These are phyloP conservation scores for Hyles vespertilio DNA, from an alignment of 1,140 invertebrate genomes.

Conservation along the genomic window DNA sequence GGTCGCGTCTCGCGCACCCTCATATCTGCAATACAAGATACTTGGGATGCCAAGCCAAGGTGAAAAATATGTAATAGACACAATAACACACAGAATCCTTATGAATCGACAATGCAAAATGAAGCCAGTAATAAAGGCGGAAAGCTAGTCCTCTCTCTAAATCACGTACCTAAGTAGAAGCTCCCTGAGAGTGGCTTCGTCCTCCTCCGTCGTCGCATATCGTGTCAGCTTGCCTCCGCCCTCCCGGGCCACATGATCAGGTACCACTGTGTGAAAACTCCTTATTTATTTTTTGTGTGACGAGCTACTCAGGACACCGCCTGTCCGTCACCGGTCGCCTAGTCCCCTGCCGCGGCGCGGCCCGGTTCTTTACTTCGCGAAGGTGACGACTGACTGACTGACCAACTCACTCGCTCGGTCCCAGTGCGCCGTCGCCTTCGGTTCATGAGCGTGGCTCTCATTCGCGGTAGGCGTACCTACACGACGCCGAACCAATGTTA, in stretches of 20 bases:
- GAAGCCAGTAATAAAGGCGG: slow-evolving; percentile 63
- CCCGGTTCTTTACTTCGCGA: too few relatives aligned
- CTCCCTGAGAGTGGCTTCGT: slow-evolving; percentile 90
- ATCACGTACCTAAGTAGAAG: slow-evolving; percentile 87
- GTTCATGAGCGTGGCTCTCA: slow-evolving; percentile 15
- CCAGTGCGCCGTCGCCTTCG: background rate
- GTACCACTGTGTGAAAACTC: slow-evolving; percentile 71
- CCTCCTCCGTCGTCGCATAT: slow-evolving; percentile 83
- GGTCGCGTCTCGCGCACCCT: slow-evolving; percentile 37
- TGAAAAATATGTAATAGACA: slow-evolving; percentile 57
- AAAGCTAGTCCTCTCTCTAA: slow-evolving; percentile 62
- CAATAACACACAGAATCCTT: slow-evolving; percentile 55
- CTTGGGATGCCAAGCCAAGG: slow-evolving; percentile 65
- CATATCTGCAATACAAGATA: slow-evolving; percentile 70
- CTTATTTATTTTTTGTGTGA: slow-evolving; percentile 45
- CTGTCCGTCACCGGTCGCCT: background rate
- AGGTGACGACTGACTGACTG: background rate
- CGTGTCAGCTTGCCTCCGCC: slow-evolving; percentile 75
- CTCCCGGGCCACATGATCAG: slow-evolving; percentile 75
- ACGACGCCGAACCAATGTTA: slow-evolving; percentile 42
- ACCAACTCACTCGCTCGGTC: background rate
- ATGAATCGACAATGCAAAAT: slow-evolving; percentile 57
- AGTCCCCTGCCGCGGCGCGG: too few relatives aligned
- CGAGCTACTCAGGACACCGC: background rate
- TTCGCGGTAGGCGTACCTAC: slow-evolving; percentile 20